Conservation (phyloP, 2,797 vertebrate genomes). For the Uromys caudimaculatus region DNA sequence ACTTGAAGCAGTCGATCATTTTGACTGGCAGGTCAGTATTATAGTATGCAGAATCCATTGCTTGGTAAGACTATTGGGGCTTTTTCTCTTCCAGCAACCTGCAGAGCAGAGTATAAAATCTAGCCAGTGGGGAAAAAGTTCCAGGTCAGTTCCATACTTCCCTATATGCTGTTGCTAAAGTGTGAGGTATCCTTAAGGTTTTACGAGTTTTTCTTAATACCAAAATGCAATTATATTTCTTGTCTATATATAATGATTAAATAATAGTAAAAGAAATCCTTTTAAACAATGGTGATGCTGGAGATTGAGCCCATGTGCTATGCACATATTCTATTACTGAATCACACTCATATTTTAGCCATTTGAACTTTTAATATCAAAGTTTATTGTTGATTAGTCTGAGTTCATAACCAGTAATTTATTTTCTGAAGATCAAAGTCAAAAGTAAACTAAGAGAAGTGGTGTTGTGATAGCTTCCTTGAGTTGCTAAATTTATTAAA, state of each 20-base stretch:
- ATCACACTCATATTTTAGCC: background rate
- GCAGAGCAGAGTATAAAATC: background rate
- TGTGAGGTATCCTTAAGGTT: background rate
- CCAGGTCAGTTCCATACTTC: background rate
- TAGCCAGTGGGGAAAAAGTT: background rate
- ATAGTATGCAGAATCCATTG: background rate
- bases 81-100: background rate
- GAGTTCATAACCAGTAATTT: background rate
- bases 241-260: background rate
- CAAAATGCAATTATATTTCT: background rate
- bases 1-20: background rate
- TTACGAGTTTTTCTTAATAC: slow-evolving; percentile 1
- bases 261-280: background rate
- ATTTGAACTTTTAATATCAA: slow-evolving; percentile 10
- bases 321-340: background rate
- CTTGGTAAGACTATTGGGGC: background rate
- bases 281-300: background rate
- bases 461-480: background rate
- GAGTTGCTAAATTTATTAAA: slow-evolving; percentile 17
- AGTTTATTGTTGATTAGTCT: background rate
- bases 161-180: background rate
- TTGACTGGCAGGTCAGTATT: background rate
- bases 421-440: background rate
- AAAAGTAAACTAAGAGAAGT: background rate
- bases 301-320: background rate